A percentile compares a stretch with the other conserved stretches of the same genome.
phyloP scores from a whole-genome alignment of 2,113 vertebrate genomes.

The Clarias magur region DNA sequence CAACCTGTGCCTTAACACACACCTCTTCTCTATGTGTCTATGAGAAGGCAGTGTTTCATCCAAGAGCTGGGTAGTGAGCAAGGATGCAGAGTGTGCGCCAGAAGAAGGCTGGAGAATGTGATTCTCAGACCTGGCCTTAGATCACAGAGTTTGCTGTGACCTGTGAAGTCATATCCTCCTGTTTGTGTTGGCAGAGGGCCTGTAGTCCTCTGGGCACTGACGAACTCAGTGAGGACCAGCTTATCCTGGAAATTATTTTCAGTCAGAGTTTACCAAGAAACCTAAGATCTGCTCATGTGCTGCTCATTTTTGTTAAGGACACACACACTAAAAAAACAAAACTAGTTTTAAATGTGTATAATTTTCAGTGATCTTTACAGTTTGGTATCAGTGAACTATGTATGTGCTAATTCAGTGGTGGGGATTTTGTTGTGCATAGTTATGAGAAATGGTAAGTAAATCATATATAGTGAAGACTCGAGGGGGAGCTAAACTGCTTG shows the following conservation, averaged over 20 bases:
- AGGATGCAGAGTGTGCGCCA: conserved; percentile 49
- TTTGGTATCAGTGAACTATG: neutral
- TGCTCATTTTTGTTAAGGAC: neutral
- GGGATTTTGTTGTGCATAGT: conserved; percentile 1
- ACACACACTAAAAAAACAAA: neutral
- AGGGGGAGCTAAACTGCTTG: conserved; percentile 61
- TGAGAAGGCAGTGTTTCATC: conserved; percentile 25
- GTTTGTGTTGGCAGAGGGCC: conserved; percentile 62
- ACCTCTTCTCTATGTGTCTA: neutral
- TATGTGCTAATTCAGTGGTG: neutral
- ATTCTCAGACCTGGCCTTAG: conserved; percentile 50
- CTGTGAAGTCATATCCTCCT: conserved; percentile 57
- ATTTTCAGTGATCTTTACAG: neutral
- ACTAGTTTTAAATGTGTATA: neutral
- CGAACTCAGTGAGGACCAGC: conserved; percentile 51
- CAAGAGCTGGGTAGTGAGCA: conserved; percentile 20
- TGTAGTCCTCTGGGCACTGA: conserved; percentile 49
- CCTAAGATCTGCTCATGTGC: neutral
- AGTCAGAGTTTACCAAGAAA: conserved; percentile 38
- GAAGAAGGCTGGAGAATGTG: conserved; percentile 52
- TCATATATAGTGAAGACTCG: conserved; percentile 54
- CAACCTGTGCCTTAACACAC: conserved; percentile 17
- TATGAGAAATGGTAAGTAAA: conserved; percentile 51
- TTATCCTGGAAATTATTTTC: conserved; percentile 56
- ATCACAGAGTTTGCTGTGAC: conserved; percentile 57